Conservation (phyloP, 1,140 invertebrate species). For the Metopolophium dirhodum region DNA sequence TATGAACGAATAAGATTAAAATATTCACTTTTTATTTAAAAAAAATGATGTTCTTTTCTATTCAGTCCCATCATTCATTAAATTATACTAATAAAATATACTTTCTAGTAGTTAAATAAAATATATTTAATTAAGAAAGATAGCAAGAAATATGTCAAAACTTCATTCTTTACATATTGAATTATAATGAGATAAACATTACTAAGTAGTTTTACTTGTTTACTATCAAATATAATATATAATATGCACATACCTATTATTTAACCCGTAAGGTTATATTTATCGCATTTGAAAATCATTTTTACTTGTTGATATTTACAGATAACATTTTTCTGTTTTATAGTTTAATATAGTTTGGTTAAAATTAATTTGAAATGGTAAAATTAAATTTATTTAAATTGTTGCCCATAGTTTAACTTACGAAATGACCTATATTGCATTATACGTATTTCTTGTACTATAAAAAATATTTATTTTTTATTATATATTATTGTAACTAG, state of each 20-base stretch:
- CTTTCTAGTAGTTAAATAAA: slow-evolving; percentile 30
- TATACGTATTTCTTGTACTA: neutral
- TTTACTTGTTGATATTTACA: neutral
- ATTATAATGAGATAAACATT: neutral
- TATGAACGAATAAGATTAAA: neutral
- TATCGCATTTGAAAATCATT: neutral
- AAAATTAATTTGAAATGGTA: neutral
- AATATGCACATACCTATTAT: neutral
- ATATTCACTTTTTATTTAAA: neutral
- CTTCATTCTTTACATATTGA: neutral
- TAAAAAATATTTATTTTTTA: neutral
- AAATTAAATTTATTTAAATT: too few relatives aligned
- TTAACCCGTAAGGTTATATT: neutral
- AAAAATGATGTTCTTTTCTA: neutral
- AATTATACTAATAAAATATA: neutral
- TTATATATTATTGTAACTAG: neutral
- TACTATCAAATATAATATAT: neutral
- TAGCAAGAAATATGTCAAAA: neutral
- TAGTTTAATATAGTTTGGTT: neutral
- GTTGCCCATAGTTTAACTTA: neutral
- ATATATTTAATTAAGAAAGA: slow-evolving; percentile 1
- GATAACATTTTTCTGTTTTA: neutral
- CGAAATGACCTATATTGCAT: neutral
- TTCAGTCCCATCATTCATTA: neutral
- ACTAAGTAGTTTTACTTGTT: neutral